phyloP scores from a whole-genome alignment of 2,888 invertebrate genomes.

The Lithophane socia region DNA sequence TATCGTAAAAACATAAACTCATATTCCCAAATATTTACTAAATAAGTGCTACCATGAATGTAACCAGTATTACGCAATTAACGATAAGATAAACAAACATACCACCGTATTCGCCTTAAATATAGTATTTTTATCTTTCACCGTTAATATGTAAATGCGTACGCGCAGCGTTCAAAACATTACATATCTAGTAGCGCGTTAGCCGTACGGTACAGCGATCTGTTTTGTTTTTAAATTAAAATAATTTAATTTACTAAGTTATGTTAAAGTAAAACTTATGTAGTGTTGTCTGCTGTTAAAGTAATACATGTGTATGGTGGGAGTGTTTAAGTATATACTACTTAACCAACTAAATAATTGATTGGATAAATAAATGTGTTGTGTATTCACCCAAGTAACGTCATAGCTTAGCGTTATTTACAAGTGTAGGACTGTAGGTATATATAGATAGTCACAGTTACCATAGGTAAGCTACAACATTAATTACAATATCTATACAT shows the following conservation, averaged over 20 bases:
- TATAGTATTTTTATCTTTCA: constrained; percentile 81
- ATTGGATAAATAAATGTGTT: constrained; percentile 8
- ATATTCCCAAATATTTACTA: constrained; percentile 12
- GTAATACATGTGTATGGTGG: background rate
- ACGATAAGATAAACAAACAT: constrained; percentile 45
- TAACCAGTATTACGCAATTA: constrained; percentile 10
- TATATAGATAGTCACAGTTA: background rate
- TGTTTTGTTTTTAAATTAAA: constrained; percentile 36
- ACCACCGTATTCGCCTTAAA: constrained; percentile 69
- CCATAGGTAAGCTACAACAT: constrained; percentile 30
- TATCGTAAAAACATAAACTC: background rate
- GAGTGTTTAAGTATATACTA: background rate
- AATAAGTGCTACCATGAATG: background rate
- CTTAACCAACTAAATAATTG: background rate
- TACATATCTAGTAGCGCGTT: constrained; percentile 46
- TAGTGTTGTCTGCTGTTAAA: background rate
- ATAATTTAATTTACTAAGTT: constrained; percentile 5
- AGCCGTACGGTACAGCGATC: constrained; percentile 47
- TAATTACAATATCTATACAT: constrained; percentile 18
- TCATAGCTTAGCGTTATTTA: constrained; percentile 8
- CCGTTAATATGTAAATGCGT: constrained; percentile 80
- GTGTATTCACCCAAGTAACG: constrained; percentile 15
- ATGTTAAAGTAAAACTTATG: background rate
- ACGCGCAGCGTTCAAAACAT: constrained; percentile 69
- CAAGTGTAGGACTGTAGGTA: background rate